Percentiles rank a stretch among this genome's conserved stretches.
Evolutionary conservation across 1,140 invertebrate species (phyloP).

Genomic region (Radopholus similis): DNA sequence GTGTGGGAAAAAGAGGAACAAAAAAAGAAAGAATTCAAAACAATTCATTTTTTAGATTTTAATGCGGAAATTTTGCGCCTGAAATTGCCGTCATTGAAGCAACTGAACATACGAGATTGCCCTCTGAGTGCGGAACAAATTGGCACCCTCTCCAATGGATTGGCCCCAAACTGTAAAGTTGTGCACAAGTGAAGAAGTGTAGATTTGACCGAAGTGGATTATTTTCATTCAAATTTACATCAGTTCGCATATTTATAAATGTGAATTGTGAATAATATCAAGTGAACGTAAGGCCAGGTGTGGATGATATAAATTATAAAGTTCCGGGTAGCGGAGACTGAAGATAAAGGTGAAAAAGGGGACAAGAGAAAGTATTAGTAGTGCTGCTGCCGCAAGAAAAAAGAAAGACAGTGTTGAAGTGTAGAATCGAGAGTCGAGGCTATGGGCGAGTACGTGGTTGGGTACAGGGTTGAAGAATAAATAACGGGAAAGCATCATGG

Average conservation of each 20-base stretch:
- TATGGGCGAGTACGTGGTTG: too few relatives aligned
- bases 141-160: background rate
- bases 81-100: conserved; percentile 28
- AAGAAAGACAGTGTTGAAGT: too few relatives aligned
- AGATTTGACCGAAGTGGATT: background rate
- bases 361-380: background rate
- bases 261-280: too few relatives aligned
- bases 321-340: too few relatives aligned
- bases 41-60: conserved; percentile 33
- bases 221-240: background rate
- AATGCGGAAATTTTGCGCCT: conserved; percentile 23
- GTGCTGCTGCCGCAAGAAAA: background rate
- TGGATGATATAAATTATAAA: too few relatives aligned
- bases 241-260: background rate
- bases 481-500: too few relatives aligned
- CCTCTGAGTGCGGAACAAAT: conserved; percentile 14
- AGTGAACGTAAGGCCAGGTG: too few relatives aligned
- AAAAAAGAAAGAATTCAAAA: conserved; percentile 22
- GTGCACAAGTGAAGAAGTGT: conserved; percentile 6
- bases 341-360: too few relatives aligned
- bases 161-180: conserved; percentile 10
- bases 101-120: conserved; percentile 35
- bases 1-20: background rate
- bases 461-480: too few relatives aligned
- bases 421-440: too few relatives aligned